A percentile compares a stretch with the other conserved stretches of the same genome.
Evolutionary conservation across 2,113 vertebrate species (phyloP).

Genomic region (Nyctibius bracteatus): DNA sequence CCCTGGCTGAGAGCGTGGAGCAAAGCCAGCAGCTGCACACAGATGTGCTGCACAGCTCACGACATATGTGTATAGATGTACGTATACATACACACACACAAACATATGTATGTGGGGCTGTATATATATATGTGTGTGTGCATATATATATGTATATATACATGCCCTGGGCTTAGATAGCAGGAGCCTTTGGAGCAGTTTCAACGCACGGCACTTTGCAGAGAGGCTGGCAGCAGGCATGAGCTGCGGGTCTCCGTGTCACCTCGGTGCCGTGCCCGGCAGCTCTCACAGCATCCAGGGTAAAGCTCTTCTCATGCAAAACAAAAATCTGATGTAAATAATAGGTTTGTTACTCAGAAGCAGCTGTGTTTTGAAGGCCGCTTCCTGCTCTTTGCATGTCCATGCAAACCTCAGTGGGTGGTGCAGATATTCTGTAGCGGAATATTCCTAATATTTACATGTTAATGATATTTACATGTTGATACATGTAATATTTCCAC

Average conservation of each 20-base stretch:
- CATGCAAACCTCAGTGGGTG: neutral
- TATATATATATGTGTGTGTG: too few relatives aligned
- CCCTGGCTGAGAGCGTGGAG: too few relatives aligned
- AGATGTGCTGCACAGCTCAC: too few relatives aligned
- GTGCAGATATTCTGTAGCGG: neutral
- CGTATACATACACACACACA: too few relatives aligned
- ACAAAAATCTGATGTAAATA: neutral
- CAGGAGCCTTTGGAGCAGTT: neutral
- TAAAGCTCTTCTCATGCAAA: neutral
- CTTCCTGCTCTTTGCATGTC: constrained; percentile 2
- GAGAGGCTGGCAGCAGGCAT: neutral
- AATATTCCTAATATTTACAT: neutral
- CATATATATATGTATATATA: too few relatives aligned
- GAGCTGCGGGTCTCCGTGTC: neutral
- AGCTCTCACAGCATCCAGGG: neutral
- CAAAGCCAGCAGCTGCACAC: too few relatives aligned
- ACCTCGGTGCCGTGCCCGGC: neutral
- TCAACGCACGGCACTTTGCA: neutral
- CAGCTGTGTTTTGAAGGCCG: neutral
- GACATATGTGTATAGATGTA: too few relatives aligned
- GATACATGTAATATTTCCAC: neutral
- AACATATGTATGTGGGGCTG: too few relatives aligned
- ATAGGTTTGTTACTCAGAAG: neutral
- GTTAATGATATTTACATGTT: neutral
- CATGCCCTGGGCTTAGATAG: too few relatives aligned